Percentiles rank a stretch among this genome's conserved stretches.
Conservation (phyloP, 2,113 vertebrate species). For the Prionailurus viverrinus region DNA sequence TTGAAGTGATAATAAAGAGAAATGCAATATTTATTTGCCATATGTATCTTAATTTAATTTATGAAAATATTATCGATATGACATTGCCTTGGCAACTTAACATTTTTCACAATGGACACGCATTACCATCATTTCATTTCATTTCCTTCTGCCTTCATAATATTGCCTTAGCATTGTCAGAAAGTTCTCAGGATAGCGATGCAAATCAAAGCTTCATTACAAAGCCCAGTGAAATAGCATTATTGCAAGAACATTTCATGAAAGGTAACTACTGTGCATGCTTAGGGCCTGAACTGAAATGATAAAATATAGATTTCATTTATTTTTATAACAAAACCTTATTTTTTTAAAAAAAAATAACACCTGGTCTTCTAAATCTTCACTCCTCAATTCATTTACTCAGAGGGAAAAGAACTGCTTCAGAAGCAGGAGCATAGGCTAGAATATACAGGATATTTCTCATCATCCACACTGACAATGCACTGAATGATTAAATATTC, state of each 20-base stretch:
- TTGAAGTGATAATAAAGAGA: conserved; percentile 77
- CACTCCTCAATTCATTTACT: conserved; percentile 40
- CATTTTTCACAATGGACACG: conserved; percentile 76
- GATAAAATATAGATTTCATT: conserved; percentile 83
- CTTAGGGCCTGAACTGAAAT: conserved; percentile 74
- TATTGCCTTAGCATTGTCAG: conserved; percentile 77
- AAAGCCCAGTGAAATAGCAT: conserved; percentile 73
- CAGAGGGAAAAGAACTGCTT: conserved; percentile 38
- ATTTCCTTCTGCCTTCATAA: conserved; percentile 79
- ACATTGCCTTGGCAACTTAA: conserved; percentile 80
- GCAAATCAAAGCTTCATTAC: conserved; percentile 83
- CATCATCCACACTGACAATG: conserved; percentile 61
- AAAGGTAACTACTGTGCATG: conserved; percentile 77
- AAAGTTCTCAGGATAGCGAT: conserved; percentile 78
- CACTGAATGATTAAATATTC: conserved; percentile 69
- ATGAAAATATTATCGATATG: conserved; percentile 76
- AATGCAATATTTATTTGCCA: conserved; percentile 76
- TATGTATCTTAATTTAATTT: conserved; percentile 84
- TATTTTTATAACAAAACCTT: conserved; percentile 79
- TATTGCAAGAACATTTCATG: conserved; percentile 74
- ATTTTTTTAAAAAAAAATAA: conserved; percentile 48
- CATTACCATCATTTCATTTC: conserved; percentile 76
- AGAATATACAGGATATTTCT: conserved; percentile 53
- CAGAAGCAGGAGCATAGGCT: not conserved
- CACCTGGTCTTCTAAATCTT: conserved; percentile 39